Evolutionary conservation across 2,797 vertebrate genomes (phyloP).

Genomic region (Hyperoplus immaculatus): DNA sequence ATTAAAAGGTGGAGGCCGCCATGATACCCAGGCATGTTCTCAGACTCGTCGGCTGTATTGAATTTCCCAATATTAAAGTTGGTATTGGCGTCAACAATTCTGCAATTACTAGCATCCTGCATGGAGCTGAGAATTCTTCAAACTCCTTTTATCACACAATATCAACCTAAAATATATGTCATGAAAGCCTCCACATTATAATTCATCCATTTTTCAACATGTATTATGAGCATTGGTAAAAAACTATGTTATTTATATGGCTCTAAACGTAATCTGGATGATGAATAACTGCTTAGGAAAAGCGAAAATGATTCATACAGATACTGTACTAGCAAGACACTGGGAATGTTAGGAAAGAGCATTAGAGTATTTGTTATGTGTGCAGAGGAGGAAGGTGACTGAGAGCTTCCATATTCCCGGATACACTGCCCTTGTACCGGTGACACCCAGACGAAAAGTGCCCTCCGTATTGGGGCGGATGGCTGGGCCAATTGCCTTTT

Average conservation of each 20-base stretch:
- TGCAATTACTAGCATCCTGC: background rate
- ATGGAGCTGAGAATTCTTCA: too few species aligned
- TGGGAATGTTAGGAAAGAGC: conserved; percentile 23
- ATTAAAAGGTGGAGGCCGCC: conserved; percentile 3
- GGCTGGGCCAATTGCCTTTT: conserved; percentile 69
- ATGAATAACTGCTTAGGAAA: background rate
- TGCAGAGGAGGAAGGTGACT: conserved; percentile 41
- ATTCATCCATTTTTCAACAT: too few species aligned
- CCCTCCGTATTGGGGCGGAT: conserved; percentile 49
- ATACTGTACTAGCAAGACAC: background rate
- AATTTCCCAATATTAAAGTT: conserved; percentile 24
- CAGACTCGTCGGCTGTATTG: conserved; percentile 23
- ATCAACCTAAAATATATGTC: too few species aligned
- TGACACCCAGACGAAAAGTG: conserved; percentile 57
- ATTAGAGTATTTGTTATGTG: conserved; percentile 51
- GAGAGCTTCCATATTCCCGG: conserved; percentile 52
- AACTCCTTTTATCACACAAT: too few species aligned
- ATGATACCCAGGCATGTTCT: background rate
- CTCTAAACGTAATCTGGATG: too few species aligned
- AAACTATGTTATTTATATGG: too few species aligned
- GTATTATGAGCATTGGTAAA: too few species aligned
- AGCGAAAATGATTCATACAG: background rate
- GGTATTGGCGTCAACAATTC: background rate
- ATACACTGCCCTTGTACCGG: conserved; percentile 24
- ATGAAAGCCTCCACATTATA: too few species aligned